Conservation (phyloP, 2,797 vertebrate genomes). For the Numenius phaeopus region DNA sequence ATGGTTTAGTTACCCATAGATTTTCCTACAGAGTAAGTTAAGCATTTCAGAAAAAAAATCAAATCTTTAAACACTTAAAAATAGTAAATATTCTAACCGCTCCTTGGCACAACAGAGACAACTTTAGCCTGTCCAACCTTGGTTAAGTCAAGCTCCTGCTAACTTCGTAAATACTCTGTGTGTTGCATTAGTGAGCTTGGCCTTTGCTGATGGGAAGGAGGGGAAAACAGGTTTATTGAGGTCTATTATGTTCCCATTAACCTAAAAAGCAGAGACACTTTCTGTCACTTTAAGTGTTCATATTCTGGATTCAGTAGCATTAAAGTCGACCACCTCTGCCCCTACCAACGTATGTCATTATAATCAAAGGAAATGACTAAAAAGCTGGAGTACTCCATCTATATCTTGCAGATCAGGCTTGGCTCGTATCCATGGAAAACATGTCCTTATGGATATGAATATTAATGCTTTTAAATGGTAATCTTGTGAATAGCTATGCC, state of each 20-base stretch:
- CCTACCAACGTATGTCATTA: slow-evolving; percentile 37
- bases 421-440: neutral
- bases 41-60: neutral
- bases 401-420: neutral
- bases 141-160: slow-evolving; percentile 22
- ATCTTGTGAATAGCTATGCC: neutral
- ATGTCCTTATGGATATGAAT: slow-evolving; percentile 42
- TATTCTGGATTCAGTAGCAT: slow-evolving; percentile 16
- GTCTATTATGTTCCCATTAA: slow-evolving; percentile 57
- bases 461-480: slow-evolving; percentile 54
- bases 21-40: neutral
- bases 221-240: slow-evolving; percentile 45
- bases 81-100: neutral
- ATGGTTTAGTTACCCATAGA: neutral
- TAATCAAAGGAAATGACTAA: slow-evolving; percentile 50
- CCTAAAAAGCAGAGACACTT: slow-evolving; percentile 34
- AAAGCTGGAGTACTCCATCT: slow-evolving; percentile 17
- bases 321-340: slow-evolving; percentile 31
- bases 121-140: neutral
- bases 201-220: slow-evolving; percentile 25
- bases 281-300: slow-evolving; percentile 55
- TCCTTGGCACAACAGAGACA: neutral
- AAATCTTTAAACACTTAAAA: neutral
- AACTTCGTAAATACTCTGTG: neutral
- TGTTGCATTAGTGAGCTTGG: slow-evolving; percentile 22